A percentile compares a stretch with the other conserved stretches of the same genome.
phyloP scores from a whole-genome alignment of 2,113 vertebrate species.

The Oncorhynchus keta region DNA sequence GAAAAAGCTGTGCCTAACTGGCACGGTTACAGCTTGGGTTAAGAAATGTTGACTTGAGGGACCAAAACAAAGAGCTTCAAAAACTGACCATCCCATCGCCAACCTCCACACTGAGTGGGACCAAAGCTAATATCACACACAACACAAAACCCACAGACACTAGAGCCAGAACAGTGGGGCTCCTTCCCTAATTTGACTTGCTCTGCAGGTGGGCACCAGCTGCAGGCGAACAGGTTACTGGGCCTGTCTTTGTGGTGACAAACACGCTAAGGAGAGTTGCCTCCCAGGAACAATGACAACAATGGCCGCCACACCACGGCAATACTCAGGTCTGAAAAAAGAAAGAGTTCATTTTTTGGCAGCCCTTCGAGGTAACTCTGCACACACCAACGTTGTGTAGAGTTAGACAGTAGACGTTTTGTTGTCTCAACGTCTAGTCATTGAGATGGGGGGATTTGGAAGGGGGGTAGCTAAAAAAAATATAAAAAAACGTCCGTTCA shows the following conservation, averaged over 20 bases:
- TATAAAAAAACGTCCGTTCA: slow-evolving; percentile 74
- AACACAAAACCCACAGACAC: slow-evolving; percentile 85
- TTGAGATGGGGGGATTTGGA: slow-evolving; percentile 79
- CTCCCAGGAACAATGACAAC: slow-evolving; percentile 77
- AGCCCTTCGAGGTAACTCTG: slow-evolving; percentile 87
- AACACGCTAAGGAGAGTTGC: slow-evolving; percentile 78
- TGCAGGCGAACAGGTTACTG: slow-evolving; percentile 88
- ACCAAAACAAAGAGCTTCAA: slow-evolving; percentile 66
- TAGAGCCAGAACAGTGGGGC: slow-evolving; percentile 88
- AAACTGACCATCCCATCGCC: slow-evolving; percentile 64
- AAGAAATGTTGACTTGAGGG: slow-evolving; percentile 21
- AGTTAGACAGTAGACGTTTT: slow-evolving; percentile 85
- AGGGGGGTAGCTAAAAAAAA: slow-evolving; percentile 75
- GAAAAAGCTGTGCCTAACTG: slow-evolving; percentile 12
- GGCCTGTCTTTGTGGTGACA: slow-evolving; percentile 69
- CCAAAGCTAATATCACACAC: slow-evolving; percentile 76
- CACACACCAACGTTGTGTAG: slow-evolving; percentile 60
- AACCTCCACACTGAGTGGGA: slow-evolving; percentile 69
- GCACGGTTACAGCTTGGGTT: slow-evolving; percentile 22
- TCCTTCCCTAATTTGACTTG: slow-evolving; percentile 92
- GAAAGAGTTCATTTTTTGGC: slow-evolving; percentile 81
- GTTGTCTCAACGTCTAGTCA: slow-evolving; percentile 80
- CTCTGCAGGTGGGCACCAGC: slow-evolving; percentile 95
- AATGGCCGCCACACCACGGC: slow-evolving; percentile 48
- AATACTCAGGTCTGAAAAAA: slow-evolving; percentile 84